Percentiles rank a stretch among this genome's conserved stretches.
Conservation (phyloP, 1,140 invertebrate genomes). For the Drosophila pallidifrons region DNA sequence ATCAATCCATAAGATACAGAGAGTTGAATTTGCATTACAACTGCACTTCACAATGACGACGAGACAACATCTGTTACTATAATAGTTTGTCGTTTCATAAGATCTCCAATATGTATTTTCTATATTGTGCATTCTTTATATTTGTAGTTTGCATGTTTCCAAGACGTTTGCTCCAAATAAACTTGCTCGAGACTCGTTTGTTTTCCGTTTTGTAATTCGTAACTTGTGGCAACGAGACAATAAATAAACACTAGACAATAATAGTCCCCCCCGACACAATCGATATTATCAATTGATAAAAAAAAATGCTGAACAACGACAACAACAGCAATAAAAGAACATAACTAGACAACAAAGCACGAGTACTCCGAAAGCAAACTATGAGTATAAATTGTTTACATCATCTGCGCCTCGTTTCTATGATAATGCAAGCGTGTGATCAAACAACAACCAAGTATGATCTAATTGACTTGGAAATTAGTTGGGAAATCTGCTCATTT, state of each 20-base stretch:
- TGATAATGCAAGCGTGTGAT: not conserved
- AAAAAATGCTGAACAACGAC: not conserved
- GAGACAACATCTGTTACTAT: slow-evolving; percentile 9
- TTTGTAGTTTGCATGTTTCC: slow-evolving; percentile 16
- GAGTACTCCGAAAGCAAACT: slow-evolving; percentile 8
- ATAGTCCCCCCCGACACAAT: slow-evolving; percentile 7
- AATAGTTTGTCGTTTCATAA: slow-evolving; percentile 16
- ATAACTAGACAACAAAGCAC: slow-evolving; percentile 18
- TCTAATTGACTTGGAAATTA: not conserved
- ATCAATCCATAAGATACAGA: slow-evolving; percentile 15
- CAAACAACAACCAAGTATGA: not conserved
- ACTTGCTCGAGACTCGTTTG: slow-evolving; percentile 17
- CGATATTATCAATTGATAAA: slow-evolving; percentile 43
- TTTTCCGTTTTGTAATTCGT: slow-evolving; percentile 16
- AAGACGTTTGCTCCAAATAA: slow-evolving; percentile 39
- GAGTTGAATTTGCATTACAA: slow-evolving; percentile 25
- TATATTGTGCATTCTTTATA: slow-evolving; percentile 2
- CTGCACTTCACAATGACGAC: slow-evolving; percentile 3
- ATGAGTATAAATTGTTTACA: slow-evolving; percentile 36
- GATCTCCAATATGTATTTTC: not conserved
- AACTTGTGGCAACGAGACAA: slow-evolving; percentile 41
- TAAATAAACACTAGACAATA: slow-evolving; percentile 5
- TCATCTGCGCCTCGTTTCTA: slow-evolving; percentile 4
- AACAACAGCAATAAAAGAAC: slow-evolving; percentile 17
- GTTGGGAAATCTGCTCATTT: not conserved